These are phyloP conservation scores for Sthenelais limicola DNA, from an alignment of 2,888 invertebrate species.

Conservation along the genomic window DNA sequence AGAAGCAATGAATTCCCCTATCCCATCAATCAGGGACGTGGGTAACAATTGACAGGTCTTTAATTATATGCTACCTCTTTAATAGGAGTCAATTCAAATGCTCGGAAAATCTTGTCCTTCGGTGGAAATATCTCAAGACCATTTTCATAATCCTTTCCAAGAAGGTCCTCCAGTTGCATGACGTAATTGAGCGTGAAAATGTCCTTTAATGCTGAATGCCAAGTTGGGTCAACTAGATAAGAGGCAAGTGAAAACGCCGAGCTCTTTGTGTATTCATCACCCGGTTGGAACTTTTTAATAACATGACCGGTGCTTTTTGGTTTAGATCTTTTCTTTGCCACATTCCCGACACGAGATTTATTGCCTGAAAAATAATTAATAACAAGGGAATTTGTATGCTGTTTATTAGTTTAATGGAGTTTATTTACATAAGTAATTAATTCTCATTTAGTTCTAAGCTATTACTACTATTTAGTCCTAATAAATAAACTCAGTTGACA, in stretches of 20 bases:
- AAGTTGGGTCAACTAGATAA: conserved; percentile 8
- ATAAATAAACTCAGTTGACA: too few relatives aligned
- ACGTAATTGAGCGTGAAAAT: conserved; percentile 56
- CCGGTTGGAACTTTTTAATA: conserved; percentile 8
- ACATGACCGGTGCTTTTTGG: not conserved
- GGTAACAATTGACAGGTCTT: not conserved
- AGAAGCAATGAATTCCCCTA: too few relatives aligned
- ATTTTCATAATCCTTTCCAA: conserved; percentile 57
- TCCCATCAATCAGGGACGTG: not conserved
- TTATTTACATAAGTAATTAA: too few relatives aligned
- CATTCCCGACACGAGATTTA: conserved; percentile 7
- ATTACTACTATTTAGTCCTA: too few relatives aligned
- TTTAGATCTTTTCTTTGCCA: conserved; percentile 6
- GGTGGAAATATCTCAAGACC: conserved; percentile 70
- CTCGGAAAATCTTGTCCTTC: conserved; percentile 70
- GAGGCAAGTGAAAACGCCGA: conserved; percentile 2
- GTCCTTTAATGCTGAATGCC: conserved; percentile 5
- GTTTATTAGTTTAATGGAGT: too few relatives aligned
- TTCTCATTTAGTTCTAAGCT: too few relatives aligned
- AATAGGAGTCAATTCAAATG: conserved; percentile 71
- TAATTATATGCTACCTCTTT: conserved; percentile 55
- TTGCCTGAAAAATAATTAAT: conserved; percentile 14
- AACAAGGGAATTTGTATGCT: too few relatives aligned
- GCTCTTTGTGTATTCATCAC: conserved; percentile 16
- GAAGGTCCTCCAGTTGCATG: conserved; percentile 59